Conservation (phyloP, 2,888 invertebrate species). For the Scaptomyza polygonia region DNA sequence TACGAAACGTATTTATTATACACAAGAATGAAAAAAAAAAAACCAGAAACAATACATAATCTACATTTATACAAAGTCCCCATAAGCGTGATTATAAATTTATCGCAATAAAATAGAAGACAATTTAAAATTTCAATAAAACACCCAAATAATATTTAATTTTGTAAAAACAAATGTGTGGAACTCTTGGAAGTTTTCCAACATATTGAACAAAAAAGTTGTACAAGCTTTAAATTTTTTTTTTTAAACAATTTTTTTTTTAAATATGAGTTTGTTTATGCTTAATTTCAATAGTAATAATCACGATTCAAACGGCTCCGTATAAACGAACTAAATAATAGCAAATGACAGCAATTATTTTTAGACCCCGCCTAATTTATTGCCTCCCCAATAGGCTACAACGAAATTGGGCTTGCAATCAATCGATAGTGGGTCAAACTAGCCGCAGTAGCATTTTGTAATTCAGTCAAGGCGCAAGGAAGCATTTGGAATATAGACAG, state of each 20-base stretch:
- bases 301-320: conserved; percentile 17
- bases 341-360: conserved; percentile 2
- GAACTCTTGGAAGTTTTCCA: too few relatives aligned
- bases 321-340: conserved; percentile 17
- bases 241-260: too few relatives aligned
- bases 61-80: conserved; percentile 43
- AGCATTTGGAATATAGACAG: conserved; percentile 29
- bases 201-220: too few relatives aligned
- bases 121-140: conserved; percentile 16
- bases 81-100: conserved; percentile 52
- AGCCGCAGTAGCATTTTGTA: conserved; percentile 11
- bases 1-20: conserved; percentile 72
- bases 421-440: conserved; percentile 33
- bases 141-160: neutral
- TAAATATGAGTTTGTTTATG: neutral
- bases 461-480: conserved; percentile 34
- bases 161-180: too few relatives aligned
- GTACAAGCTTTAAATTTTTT: too few relatives aligned
- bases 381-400: neutral
- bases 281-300: neutral
- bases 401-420: conserved; percentile 16
- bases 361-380: neutral
- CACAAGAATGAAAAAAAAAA: conserved; percentile 14
- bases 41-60: conserved; percentile 41
- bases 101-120: conserved; percentile 52